Evolutionary conservation across 2,797 vertebrate species (phyloP).

Genomic region (Myotis vivesi): DNA sequence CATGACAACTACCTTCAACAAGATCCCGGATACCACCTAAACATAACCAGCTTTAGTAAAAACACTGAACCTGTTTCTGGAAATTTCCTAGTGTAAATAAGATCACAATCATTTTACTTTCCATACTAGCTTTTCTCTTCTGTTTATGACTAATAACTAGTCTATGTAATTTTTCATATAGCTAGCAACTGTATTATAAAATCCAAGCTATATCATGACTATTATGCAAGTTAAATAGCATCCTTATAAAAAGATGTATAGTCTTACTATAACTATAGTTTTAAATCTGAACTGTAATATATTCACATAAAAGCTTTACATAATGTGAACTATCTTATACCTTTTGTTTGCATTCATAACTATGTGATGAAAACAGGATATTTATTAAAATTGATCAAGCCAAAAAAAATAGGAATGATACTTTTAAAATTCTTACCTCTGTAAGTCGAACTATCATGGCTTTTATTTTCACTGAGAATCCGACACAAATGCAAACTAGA

Average conservation of each 20-base stretch:
- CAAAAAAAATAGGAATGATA: slow-evolving; percentile 45
- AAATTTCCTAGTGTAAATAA: slow-evolving; percentile 59
- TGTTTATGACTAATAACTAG: slow-evolving; percentile 38
- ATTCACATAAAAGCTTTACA: slow-evolving; percentile 28
- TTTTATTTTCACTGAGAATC: slow-evolving; percentile 91
- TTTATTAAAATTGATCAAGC: slow-evolving; percentile 42
- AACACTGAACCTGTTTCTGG: slow-evolving; percentile 52
- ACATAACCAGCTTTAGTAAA: slow-evolving; percentile 53
- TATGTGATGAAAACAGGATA: slow-evolving; percentile 1
- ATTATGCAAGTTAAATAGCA: slow-evolving; percentile 47
- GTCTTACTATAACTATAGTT: slow-evolving; percentile 15
- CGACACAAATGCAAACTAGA: slow-evolving; percentile 95
- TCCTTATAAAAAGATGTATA: neutral
- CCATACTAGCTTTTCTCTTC: slow-evolving; percentile 33
- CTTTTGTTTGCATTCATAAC: slow-evolving; percentile 51
- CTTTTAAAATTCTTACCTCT: slow-evolving; percentile 88
- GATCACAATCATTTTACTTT: slow-evolving; percentile 45
- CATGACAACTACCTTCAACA: slow-evolving; percentile 66
- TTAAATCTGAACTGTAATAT: slow-evolving; percentile 31
- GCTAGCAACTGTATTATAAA: slow-evolving; percentile 54
- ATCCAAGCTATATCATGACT: neutral
- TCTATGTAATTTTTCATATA: slow-evolving; percentile 29
- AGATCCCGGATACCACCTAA: slow-evolving; percentile 67
- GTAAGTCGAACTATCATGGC: slow-evolving; percentile 88
- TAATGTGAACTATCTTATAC: slow-evolving; percentile 3